These are phyloP conservation scores for Coptotermes formosanus DNA, from an alignment of 1,140 invertebrate species.

Conservation along the genomic window DNA sequence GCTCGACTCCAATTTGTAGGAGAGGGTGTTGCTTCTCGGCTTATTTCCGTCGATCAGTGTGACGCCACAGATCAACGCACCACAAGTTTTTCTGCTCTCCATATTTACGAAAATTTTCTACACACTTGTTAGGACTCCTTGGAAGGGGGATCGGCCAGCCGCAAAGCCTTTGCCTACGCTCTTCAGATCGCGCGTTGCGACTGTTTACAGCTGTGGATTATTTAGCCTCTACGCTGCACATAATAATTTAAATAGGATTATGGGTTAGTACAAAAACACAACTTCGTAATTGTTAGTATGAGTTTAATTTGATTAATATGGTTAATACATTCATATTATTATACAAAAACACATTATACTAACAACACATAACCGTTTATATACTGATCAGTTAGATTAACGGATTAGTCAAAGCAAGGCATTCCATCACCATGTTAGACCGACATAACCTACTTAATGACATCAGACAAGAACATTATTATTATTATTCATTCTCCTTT, in stretches of 20 bases:
- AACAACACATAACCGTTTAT: constrained; percentile 1
- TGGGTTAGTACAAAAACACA: constrained; percentile 1
- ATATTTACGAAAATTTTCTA: no score
- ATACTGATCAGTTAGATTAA: not conserved
- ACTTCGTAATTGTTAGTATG: constrained; percentile 7
- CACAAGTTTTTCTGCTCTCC: no score
- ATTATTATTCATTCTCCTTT: not conserved
- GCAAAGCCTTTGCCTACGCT: no score
- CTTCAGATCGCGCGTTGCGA: no score
- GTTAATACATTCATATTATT: constrained; percentile 5
- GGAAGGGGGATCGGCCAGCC: no score
- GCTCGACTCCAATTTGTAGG: no score
- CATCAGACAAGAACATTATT: not conserved
- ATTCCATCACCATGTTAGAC: not conserved
- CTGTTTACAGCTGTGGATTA: no score
- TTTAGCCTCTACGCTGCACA: no score
- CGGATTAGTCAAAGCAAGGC: not conserved
- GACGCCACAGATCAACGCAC: no score
- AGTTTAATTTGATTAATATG: constrained; percentile 9
- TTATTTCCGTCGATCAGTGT: no score
- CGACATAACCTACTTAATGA: not conserved
- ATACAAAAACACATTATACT: not conserved
- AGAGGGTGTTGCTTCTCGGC: no score
- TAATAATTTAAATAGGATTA: not conserved
- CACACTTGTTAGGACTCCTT: no score